Evolutionary conservation across 1,140 invertebrate species (phyloP), one percentile per base, ranked within the genome.

Genomic region (Linepithema humile): DNA sequence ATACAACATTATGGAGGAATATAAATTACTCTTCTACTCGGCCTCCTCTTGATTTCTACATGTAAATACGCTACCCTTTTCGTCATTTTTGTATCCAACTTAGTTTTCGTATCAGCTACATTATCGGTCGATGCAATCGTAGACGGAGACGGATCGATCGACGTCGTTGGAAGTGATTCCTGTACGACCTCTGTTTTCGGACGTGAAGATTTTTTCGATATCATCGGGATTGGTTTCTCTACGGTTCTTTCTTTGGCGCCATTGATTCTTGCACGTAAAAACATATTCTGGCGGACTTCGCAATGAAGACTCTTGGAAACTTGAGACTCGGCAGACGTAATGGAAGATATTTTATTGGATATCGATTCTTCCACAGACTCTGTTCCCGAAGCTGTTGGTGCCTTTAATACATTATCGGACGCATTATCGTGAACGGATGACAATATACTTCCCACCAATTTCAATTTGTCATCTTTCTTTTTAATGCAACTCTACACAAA

Each of bases 391-490:
- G 55, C 35, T 26, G 29, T 23, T 2, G 64, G 77, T 57, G 69
- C 3, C 4, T 6, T 23, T 20, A n/a, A 12, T 10, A 35, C 70
- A 62, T 88, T 86, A 59, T 87, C 84, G 3, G 60, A 53, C 5
- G 15, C 55, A 40, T 53, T 48, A 17, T 94, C 73, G 40, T 93
- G 93, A 57, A 90, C 91, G 1, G 15, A n/a, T 6, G 92, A 89
- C 17, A 95, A 84, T 89, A 95, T 95, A 77, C 95, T 93, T 77
- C 94, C 94, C 0, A 95, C 93, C 57, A 95, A 91, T 82, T 92
- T 90, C 9, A 95, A 78, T 86, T 95, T 95, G 4, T 95, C 88
- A 26, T 95, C 95, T 87, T 95, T 95, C 7, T 94, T 93, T 87
- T 93, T 93, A 91, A 95, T 95, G 87, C 93, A 91, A 75, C 91